Conservation (phyloP, 2,797 vertebrate genomes). For the Loriculus beryllinus region DNA sequence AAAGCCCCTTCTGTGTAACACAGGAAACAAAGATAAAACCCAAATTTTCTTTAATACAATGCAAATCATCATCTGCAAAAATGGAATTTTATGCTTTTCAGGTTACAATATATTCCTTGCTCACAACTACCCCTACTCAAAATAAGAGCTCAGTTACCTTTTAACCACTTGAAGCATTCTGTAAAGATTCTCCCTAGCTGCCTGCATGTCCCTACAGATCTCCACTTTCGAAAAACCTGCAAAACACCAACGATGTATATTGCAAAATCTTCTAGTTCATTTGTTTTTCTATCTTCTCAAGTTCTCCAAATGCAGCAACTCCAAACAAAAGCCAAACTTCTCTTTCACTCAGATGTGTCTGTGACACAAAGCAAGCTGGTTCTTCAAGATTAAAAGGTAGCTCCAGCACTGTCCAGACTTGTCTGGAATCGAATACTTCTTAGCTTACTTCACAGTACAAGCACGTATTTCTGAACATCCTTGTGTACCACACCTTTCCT, state of each 20-base stretch:
- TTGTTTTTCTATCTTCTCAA: neutral
- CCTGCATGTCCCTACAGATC: neutral
- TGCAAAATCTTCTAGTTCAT: neutral
- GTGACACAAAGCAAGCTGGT: neutral
- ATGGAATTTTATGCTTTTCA: neutral
- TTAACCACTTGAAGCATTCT: neutral
- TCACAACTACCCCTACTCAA: neutral
- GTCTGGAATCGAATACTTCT: neutral
- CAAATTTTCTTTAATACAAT: neutral
- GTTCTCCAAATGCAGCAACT: neutral
- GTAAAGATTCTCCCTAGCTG: neutral
- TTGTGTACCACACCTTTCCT: neutral
- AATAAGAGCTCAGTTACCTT: neutral
- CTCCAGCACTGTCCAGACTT: neutral
- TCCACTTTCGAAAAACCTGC: neutral
- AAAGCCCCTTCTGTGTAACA: neutral
- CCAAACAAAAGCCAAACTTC: neutral
- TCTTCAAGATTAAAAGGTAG: neutral
- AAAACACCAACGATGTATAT: accelerated
- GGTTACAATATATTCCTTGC: neutral
- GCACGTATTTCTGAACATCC: neutral
- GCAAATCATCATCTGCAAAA: neutral
- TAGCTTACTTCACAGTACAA: neutral
- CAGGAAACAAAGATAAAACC: neutral
- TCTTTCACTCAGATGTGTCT: neutral